Evolutionary conservation across 2,888 invertebrate genomes (phyloP).

Genomic region (Orthosia gothica): DNA sequence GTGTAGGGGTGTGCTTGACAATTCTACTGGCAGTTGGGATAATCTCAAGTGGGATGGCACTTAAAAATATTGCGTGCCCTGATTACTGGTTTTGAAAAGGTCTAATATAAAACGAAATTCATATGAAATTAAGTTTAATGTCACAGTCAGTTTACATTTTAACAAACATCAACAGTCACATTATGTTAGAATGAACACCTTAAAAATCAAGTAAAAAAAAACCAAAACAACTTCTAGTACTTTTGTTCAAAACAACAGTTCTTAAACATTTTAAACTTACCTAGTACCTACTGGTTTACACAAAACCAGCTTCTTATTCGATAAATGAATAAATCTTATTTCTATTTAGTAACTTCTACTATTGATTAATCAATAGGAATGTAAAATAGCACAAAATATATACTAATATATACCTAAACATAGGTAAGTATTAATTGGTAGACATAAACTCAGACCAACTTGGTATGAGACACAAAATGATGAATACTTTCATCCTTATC

Average conservation of each 20-base stretch:
- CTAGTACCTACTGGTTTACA: background rate
- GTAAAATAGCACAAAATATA: background rate
- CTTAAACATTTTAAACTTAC: constrained; percentile 16
- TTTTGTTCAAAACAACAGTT: constrained; percentile 22
- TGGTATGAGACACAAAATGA: constrained; percentile 6
- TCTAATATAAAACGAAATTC: constrained; percentile 4
- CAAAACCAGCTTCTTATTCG: background rate
- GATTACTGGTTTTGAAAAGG: background rate
- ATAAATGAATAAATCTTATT: constrained; percentile 17
- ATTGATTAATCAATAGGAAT: constrained; percentile 28
- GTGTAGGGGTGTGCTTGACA: no score
- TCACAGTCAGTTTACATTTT: background rate
- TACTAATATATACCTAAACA: background rate
- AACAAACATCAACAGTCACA: constrained; percentile 2
- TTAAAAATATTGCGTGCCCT: background rate
- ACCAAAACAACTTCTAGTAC: background rate
- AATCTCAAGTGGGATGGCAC: constrained; percentile 3
- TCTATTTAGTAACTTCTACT: background rate
- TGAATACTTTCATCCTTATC: background rate
- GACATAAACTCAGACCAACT: background rate
- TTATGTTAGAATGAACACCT: background rate
- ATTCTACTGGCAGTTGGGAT: background rate
- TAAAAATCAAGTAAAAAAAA: constrained; percentile 12
- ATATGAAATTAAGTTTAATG: constrained; percentile 20
- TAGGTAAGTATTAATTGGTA: background rate